Evolutionary conservation across 2,113 vertebrate genomes (phyloP).

Genomic region (Maccullochella peelii): DNA sequence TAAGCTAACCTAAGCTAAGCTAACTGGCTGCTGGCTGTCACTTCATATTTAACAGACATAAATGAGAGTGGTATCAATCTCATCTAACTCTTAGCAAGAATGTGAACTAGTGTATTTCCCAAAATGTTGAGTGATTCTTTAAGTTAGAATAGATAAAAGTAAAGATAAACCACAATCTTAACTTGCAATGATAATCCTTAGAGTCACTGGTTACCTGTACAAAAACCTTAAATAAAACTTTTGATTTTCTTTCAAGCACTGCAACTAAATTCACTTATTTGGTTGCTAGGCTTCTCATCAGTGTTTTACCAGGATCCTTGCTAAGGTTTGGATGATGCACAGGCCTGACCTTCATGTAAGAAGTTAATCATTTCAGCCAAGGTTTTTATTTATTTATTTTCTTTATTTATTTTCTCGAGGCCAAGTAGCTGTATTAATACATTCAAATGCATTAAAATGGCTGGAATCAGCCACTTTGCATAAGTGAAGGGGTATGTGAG

Average conservation of each 20-base stretch:
- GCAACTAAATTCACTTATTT: neutral
- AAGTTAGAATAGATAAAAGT: neutral
- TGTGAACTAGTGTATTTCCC: neutral
- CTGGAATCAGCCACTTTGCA: neutral
- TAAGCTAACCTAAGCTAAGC: neutral
- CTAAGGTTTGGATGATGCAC: neutral
- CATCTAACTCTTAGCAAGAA: neutral
- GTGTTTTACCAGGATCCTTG: slow-evolving; percentile 1
- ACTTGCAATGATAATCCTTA: neutral
- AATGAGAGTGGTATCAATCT: neutral
- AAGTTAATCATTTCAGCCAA: neutral
- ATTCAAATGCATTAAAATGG: slow-evolving; percentile 23
- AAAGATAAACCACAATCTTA: neutral
- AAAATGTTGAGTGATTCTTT: neutral
- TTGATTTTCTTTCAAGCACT: neutral
- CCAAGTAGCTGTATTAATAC: neutral
- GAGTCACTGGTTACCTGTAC: neutral
- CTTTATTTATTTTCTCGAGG: slow-evolving; percentile 15
- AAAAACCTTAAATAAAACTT: neutral
- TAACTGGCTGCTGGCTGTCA: neutral
- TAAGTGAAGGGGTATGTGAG: neutral
- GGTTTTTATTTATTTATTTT: slow-evolving; percentile 29
- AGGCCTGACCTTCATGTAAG: neutral
- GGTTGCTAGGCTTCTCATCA: neutral
- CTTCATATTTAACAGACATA: neutral